Conservation (phyloP, 2,113 vertebrate genomes). For the Tragelaphus scriptus region DNA sequence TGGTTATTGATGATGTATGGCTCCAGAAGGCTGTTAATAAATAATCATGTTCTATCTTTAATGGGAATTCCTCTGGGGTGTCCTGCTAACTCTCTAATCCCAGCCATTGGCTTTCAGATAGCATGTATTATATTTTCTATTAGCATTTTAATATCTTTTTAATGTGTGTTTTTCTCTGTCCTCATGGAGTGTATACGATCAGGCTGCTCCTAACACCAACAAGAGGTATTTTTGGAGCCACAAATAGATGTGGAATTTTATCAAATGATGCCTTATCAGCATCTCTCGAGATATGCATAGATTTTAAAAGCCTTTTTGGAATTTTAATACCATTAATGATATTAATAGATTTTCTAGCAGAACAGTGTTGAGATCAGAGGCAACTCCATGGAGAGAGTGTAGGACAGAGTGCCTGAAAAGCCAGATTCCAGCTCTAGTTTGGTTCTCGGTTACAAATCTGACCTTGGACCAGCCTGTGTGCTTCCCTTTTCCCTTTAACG, state of each 20-base stretch:
- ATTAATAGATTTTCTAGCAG: background rate
- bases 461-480: background rate
- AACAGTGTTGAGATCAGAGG: background rate
- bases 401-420: background rate
- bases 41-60: background rate
- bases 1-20: constrained; percentile 28
- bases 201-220: background rate
- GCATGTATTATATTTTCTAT: constrained; percentile 19
- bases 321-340: background rate
- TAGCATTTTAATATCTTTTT: constrained; percentile 56
- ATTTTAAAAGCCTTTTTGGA: constrained; percentile 6
- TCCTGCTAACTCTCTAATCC: background rate
- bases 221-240: background rate
- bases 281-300: background rate
- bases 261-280: background rate
- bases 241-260: background rate
- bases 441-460: background rate
- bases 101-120: constrained; percentile 50
- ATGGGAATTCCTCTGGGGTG: constrained; percentile 13
- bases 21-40: constrained; percentile 22
- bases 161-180: constrained; percentile 13
- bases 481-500: background rate
- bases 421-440: background rate
- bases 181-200: background rate
- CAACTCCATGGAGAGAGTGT: background rate